Evolutionary conservation across 2,888 invertebrate genomes (phyloP).

Genomic region (Eupithecia vulgata): DNA sequence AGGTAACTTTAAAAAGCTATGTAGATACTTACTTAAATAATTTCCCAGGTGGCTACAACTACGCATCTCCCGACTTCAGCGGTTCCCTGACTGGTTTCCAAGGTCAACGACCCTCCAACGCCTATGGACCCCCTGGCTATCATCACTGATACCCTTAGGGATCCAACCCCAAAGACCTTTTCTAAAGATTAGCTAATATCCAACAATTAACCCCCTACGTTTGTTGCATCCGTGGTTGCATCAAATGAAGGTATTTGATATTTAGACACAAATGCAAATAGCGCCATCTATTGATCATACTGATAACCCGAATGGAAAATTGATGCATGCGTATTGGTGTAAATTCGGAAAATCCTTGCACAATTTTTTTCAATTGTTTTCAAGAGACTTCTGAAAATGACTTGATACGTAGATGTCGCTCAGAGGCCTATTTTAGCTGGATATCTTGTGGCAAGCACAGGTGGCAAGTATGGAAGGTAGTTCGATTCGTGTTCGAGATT

Average conservation of each 20-base stretch:
- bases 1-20: too few relatives aligned
- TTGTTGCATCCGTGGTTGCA: neutral
- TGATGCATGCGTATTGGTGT: neutral
- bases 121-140: conserved; percentile 72
- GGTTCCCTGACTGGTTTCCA: conserved; percentile 77
- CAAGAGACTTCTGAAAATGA: neutral
- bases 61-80: conserved; percentile 65
- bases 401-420: neutral
- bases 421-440: neutral
- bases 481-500: too few relatives aligned
- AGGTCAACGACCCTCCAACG: conserved; percentile 59
- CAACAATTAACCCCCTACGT: neutral
- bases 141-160: conserved; percentile 50
- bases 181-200: neutral
- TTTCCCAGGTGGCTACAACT: conserved; percentile 66
- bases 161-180: neutral
- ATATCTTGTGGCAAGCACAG: too few relatives aligned
- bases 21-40: too few relatives aligned
- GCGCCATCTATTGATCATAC: neutral
- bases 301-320: neutral
- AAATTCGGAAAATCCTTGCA: neutral
- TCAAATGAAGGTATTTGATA: neutral
- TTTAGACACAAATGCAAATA: neutral
- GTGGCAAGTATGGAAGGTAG: neutral
- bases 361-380: neutral